These are phyloP conservation scores for Miltochrista miniata DNA, from an alignment of 2,888 invertebrate genomes.

Conservation along the genomic window DNA sequence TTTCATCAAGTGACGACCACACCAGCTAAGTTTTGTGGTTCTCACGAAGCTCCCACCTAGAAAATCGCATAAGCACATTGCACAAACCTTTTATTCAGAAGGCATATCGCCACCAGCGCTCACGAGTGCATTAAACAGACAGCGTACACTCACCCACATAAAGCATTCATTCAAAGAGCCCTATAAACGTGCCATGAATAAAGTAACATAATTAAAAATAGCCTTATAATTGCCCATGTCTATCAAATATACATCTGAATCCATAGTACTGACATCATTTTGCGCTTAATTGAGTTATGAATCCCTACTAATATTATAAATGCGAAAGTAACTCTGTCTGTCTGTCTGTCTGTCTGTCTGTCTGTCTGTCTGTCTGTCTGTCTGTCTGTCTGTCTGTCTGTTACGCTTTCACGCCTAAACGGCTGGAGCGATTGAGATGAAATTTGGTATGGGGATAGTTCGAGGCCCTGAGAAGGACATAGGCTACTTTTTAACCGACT, in stretches of 20 bases:
- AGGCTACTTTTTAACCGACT: too few species aligned
- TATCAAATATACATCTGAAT: neutral
- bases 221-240: slow-evolving; percentile 8
- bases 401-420: too few species aligned
- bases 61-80: slow-evolving; percentile 27
- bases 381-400: too few species aligned
- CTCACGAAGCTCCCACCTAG: slow-evolving; percentile 25
- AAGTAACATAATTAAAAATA: slow-evolving; percentile 19
- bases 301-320: too few species aligned
- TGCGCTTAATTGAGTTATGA: slow-evolving; percentile 3
- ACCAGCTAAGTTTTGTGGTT: slow-evolving; percentile 6
- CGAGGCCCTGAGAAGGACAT: too few species aligned
- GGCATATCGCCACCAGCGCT: slow-evolving; percentile 26
- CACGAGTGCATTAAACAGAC: slow-evolving; percentile 28
- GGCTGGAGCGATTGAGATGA: too few species aligned
- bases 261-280: neutral
- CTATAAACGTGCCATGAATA: slow-evolving; percentile 10
- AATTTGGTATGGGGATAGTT: too few species aligned
- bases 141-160: slow-evolving; percentile 26
- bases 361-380: too few species aligned
- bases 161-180: slow-evolving; percentile 10
- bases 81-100: slow-evolving; percentile 32
- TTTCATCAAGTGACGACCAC: too few species aligned
- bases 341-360: too few species aligned
- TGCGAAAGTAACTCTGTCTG: too few species aligned